These are phyloP conservation scores for Drosophila pseudotalamancana DNA, from an alignment of 2,888 invertebrate species.

Conservation along the genomic window DNA sequence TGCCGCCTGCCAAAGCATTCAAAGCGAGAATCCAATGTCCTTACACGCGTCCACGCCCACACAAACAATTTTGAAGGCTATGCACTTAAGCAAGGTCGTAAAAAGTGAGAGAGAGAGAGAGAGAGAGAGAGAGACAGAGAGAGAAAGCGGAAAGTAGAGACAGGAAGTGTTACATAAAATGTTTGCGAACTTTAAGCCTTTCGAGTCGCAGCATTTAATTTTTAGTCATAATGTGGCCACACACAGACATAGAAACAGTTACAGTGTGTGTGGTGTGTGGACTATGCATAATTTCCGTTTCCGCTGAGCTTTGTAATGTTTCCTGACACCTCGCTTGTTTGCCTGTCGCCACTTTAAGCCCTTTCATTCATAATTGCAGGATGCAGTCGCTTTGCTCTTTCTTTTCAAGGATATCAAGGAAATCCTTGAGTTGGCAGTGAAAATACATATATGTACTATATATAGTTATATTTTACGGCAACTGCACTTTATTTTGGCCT, in stretches of 20 bases:
- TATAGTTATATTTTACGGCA: too few species aligned
- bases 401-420: slow-evolving; percentile 63
- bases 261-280: not conserved
- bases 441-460: slow-evolving; percentile 72
- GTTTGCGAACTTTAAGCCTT: slow-evolving; percentile 52
- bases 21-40: slow-evolving; percentile 68
- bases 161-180: slow-evolving; percentile 38
- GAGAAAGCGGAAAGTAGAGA: not conserved
- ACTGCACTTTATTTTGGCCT: slow-evolving; percentile 40
- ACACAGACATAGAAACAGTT: slow-evolving; percentile 8
- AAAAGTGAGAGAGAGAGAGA: slow-evolving; percentile 26
- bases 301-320: slow-evolving; percentile 45
- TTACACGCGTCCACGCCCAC: slow-evolving; percentile 42
- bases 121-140: not conserved
- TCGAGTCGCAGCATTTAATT: slow-evolving; percentile 42
- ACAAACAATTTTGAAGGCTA: slow-evolving; percentile 66
- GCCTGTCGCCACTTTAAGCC: slow-evolving; percentile 38
- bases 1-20: slow-evolving; percentile 61
- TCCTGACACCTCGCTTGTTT: slow-evolving; percentile 51
- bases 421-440: slow-evolving; percentile 77
- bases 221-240: slow-evolving; percentile 26
- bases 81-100: slow-evolving; percentile 75
- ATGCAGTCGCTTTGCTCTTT: slow-evolving; percentile 42
- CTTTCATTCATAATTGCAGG: slow-evolving; percentile 75
- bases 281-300: slow-evolving; percentile 45